phyloP scores from a whole-genome alignment of 2,113 vertebrate genomes.

The Prietella phreatophila region DNA sequence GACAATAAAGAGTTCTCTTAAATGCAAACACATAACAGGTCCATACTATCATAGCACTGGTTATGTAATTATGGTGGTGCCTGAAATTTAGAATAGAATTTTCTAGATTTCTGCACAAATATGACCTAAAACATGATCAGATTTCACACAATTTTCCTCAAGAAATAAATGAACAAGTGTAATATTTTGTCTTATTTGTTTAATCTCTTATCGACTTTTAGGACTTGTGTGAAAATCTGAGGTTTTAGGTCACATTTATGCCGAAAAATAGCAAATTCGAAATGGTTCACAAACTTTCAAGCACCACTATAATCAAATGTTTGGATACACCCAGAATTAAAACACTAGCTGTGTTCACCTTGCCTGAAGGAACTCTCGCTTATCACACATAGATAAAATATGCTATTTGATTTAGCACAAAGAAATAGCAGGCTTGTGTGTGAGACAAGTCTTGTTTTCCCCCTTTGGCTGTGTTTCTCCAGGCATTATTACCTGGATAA shows the following conservation, averaged over 20 bases:
- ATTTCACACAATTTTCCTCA: too few relatives aligned
- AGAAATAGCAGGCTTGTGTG: not conserved
- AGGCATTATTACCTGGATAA: constrained; percentile 5
- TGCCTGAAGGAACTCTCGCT: constrained; percentile 10
- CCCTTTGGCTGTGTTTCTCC: constrained; percentile 17
- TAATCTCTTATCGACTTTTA: too few relatives aligned
- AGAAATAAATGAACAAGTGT: too few relatives aligned
- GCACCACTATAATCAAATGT: not conserved
- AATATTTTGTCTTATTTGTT: too few relatives aligned
- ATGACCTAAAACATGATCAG: too few relatives aligned
- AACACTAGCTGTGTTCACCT: not conserved
- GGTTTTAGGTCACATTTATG: too few relatives aligned
- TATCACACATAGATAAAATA: not conserved
- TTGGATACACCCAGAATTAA: not conserved
- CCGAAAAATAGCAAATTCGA: too few relatives aligned
- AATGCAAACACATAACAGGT: not conserved
- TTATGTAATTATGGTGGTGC: not conserved
- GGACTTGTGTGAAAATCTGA: too few relatives aligned
- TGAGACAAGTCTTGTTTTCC: constrained; percentile 4
- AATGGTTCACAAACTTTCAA: too few relatives aligned
- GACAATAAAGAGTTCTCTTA: not conserved
- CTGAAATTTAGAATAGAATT: too few relatives aligned
- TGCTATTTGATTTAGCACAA: constrained; percentile 22
- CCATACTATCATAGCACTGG: too few relatives aligned
- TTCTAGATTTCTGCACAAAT: too few relatives aligned